Percentiles rank a stretch among this genome's conserved stretches.
Conservation (phyloP, 2,113 vertebrate genomes). For the Ancistrus triradiatus region DNA sequence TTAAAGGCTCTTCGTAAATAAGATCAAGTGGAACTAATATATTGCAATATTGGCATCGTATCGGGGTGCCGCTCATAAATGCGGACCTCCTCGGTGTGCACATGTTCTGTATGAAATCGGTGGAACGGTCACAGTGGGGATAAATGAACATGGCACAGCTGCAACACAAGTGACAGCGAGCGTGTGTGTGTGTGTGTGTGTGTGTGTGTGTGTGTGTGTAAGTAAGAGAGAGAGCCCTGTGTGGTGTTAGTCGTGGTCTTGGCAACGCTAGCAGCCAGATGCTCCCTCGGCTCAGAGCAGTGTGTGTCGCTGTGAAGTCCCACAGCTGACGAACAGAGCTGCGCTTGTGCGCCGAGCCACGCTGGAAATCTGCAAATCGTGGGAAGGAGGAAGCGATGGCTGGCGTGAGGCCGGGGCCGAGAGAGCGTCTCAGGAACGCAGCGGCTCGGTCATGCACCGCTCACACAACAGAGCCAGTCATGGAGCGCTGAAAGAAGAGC, state of each 20-base stretch:
- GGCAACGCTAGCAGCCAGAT: constrained; percentile 42
- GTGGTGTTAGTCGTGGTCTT: constrained; percentile 31
- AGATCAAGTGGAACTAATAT: no score
- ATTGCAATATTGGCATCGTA: no score
- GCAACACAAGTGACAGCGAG: constrained; percentile 18
- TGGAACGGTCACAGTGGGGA: constrained; percentile 7
- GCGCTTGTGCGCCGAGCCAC: constrained; percentile 38
- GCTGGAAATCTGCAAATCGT: constrained; percentile 51
- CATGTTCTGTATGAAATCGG: background rate
- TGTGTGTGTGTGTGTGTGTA: constrained; percentile 3
- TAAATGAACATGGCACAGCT: constrained; percentile 22
- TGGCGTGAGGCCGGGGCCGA: constrained; percentile 37
- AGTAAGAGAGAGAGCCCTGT: background rate
- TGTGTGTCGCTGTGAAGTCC: constrained; percentile 27
- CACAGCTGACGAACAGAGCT: constrained; percentile 51
- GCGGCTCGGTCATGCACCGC: constrained; percentile 6
- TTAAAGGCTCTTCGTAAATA: no score
- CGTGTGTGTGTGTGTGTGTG: background rate
- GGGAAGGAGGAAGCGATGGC: constrained; percentile 50
- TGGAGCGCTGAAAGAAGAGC: constrained; percentile 22
- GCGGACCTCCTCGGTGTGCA: no score
- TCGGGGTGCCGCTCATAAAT: no score
- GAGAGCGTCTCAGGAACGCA: constrained; percentile 22
- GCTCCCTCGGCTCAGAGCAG: constrained; percentile 39
- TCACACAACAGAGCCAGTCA: constrained; percentile 41